Evolutionary conservation across 2,113 vertebrate genomes (phyloP).

Genomic region (Sander lucioperca): DNA sequence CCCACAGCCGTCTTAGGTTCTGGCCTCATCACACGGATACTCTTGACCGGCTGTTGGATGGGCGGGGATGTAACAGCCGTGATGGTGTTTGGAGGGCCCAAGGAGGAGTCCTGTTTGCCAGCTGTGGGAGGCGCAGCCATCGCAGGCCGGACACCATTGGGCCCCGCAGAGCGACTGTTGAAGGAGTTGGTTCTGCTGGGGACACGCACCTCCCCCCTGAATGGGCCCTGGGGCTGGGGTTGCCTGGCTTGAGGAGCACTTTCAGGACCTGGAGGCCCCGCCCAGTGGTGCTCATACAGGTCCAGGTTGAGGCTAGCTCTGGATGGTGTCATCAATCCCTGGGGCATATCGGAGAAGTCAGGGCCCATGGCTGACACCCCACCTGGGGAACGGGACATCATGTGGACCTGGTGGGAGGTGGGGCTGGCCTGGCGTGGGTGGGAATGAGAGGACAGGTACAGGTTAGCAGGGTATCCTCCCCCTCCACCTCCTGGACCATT

Average conservation of each 20-base stretch:
- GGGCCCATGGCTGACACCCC: conserved; percentile 81
- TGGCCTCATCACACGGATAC: conserved; percentile 94
- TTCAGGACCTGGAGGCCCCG: conserved; percentile 85
- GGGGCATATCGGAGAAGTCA: conserved; percentile 90
- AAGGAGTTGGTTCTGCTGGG: conserved; percentile 96
- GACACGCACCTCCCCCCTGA: conserved; percentile 88
- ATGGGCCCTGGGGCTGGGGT: conserved; percentile 86
- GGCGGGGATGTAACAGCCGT: conserved; percentile 94
- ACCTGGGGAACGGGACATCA: conserved; percentile 87
- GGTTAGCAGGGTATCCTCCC: conserved; percentile 83
- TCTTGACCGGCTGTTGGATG: conserved; percentile 96
- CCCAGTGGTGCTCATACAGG: conserved; percentile 92
- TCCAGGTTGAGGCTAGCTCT: conserved; percentile 95
- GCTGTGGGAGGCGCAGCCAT: conserved; percentile 75
- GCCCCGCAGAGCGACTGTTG: conserved; percentile 90
- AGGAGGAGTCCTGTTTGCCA: conserved; percentile 86
- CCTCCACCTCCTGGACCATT: conserved; percentile 79
- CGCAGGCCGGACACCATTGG: conserved; percentile 83
- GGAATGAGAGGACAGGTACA: conserved; percentile 88
- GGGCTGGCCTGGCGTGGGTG: conserved; percentile 93
- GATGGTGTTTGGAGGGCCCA: conserved; percentile 92
- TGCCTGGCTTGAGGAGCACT: conserved; percentile 84
- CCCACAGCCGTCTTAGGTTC: conserved; percentile 98
- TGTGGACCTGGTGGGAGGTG: conserved; percentile 91
- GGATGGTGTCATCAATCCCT: conserved; percentile 88